Base-by-base conservation (phyloP, 1,140 invertebrate genomes). In the Eumeta japonica region DNA sequence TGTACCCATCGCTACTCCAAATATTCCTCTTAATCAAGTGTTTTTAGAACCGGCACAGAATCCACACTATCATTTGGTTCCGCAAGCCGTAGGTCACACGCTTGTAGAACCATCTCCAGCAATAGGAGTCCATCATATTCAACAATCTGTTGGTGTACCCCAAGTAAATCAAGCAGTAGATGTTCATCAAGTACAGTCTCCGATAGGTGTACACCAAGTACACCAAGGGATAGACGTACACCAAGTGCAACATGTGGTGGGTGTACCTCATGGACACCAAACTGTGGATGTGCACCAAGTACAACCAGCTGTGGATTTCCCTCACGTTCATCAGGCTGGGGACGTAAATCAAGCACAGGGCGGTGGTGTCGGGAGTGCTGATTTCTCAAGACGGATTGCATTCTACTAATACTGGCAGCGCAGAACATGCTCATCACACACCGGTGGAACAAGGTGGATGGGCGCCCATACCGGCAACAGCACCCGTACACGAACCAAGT, bases 1-100 rank as follows among this genome's bases (percentile, higher is more conserved):
- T 2, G 38, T 58, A 29, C 64, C 58, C 5, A 10, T 62, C 10
- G 36, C 35, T 20, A 18, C 44, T 1, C 37, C 50, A 10, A 32
- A 45, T 2, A 40, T 47, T 9, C 40, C 37, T 1, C 35, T 50
- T 14, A 43, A 46, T 4, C 62, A 58, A 45, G 40, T 65, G 10
- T 37, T 59, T 5, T 34, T 53, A 3, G 48, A 52, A 14, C 51
- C 48, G 12, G 53, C 63, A 28, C 52, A 59, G 16, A 16, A 48
- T 2, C 62, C 62, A 14, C 55, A 52, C n/a, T 64, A 54, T 31
- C 58, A 65, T 28, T 35, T 64, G 14, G 16, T 58, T 7, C 57
- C 52, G 2, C 63, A 63, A 46, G 50, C 30, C 16, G 37, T 35
- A 28, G 41, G 28, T 2, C 56, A 58, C 1, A 58, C 48, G 13